Conservation (phyloP, 2,797 vertebrate genomes). For the Lacerta viridis region DNA sequence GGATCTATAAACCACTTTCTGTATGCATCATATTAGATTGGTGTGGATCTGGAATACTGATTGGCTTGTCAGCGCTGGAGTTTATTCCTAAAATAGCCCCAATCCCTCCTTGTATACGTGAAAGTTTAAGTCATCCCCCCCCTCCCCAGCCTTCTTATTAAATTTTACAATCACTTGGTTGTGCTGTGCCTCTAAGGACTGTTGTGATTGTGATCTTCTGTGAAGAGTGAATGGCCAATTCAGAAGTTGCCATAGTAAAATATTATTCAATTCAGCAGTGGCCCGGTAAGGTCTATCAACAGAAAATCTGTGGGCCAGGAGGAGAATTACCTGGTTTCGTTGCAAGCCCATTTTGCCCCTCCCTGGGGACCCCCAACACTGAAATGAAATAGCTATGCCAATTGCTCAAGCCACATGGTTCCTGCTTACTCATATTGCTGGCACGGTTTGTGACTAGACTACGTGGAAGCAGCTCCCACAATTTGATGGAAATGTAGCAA, state of each 20-base stretch:
- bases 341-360: not conserved
- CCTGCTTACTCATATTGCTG: not conserved
- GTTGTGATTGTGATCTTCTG: not conserved
- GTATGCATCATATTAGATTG: not conserved
- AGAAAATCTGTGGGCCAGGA: not conserved
- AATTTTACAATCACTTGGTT: not conserved
- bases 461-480: not conserved
- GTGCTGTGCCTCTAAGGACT: not conserved
- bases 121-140: not conserved
- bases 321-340: not conserved
- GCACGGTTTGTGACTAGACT: not conserved
- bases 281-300: not conserved
- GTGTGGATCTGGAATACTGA: not conserved
- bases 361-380: not conserved
- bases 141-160: not conserved
- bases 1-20: too few relatives aligned
- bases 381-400: not conserved
- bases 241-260: slow-evolving; percentile 1
- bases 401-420: not conserved
- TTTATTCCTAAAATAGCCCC: not conserved
- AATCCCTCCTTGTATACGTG: not conserved
- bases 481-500: not conserved
- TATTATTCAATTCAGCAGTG: not conserved
- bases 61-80: not conserved
- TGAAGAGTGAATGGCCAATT: not conserved